phyloP scores from a whole-genome alignment of 1,140 invertebrate species.

The Ceratoteleas bidentatus region DNA sequence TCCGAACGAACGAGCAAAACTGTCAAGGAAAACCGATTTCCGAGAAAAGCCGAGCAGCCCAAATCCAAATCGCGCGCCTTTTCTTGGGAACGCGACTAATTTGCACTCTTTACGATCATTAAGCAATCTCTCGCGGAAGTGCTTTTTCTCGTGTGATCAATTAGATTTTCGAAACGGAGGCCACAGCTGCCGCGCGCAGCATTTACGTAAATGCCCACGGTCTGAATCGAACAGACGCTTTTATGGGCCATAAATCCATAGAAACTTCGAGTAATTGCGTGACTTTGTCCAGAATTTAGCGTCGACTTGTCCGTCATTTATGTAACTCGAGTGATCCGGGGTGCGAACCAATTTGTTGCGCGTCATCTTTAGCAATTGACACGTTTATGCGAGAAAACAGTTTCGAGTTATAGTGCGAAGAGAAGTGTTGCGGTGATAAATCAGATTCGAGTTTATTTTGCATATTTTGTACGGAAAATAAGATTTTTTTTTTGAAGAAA shows the following conservation, averaged over 20 bases:
- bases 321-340: conserved; percentile 18
- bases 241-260: conserved; percentile 50
- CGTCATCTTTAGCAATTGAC: too few species aligned
- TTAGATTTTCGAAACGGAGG: conserved; percentile 45
- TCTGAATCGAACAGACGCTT: conserved; percentile 47
- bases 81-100: conserved; percentile 37
- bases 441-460: too few species aligned
- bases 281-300: conserved; percentile 47
- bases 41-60: conserved; percentile 1
- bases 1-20: conserved; percentile 2
- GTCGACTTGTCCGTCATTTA: conserved; percentile 26
- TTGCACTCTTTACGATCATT: conserved; percentile 35
- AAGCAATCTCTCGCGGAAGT: conserved; percentile 44
- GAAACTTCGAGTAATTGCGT: conserved; percentile 38
- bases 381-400: too few species aligned
- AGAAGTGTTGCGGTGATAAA: too few species aligned
- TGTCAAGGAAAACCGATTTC: background rate
- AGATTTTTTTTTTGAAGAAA: too few species aligned
- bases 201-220: conserved; percentile 52
- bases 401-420: too few species aligned
- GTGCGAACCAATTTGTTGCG: conserved; percentile 14
- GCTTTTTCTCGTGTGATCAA: conserved; percentile 46
- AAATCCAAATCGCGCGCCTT: conserved; percentile 5
- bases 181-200: conserved; percentile 39
- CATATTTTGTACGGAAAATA: too few species aligned